Percentiles rank a stretch among this genome's conserved stretches.
Evolutionary conservation across 2,888 invertebrate species (phyloP).

Genomic region (Stictocephala bisonia): DNA sequence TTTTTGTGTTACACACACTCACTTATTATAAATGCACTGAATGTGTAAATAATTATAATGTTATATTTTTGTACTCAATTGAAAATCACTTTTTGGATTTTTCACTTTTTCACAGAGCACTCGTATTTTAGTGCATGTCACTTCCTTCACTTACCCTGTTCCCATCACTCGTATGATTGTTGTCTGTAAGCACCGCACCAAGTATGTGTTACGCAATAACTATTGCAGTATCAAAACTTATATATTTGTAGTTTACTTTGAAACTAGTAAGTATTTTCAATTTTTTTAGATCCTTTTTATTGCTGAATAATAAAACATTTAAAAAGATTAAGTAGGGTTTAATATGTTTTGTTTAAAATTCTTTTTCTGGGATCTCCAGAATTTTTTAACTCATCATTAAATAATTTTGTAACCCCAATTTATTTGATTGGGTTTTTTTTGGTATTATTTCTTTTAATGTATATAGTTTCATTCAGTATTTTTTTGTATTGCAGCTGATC

Average conservation of each 20-base stretch:
- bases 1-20: slow-evolving; percentile 53
- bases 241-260: slow-evolving; percentile 27
- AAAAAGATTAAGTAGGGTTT: no score
- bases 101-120: slow-evolving; percentile 58
- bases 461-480: no score
- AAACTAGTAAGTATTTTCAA: slow-evolving; percentile 23
- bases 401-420: no score
- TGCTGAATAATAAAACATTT: no score
- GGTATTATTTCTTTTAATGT: no score
- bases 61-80: slow-evolving; percentile 43
- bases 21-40: slow-evolving; percentile 54
- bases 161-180: slow-evolving; percentile 28
- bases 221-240: slow-evolving; percentile 8
- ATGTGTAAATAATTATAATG: slow-evolving; percentile 46
- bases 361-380: no score
- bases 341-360: no score
- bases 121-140: slow-evolving; percentile 57
- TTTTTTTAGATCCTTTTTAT: no score
- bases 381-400: no score
- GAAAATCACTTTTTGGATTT: slow-evolving; percentile 50
- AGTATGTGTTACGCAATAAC: slow-evolving; percentile 16
- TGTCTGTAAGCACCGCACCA: slow-evolving; percentile 36
- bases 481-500: no score
- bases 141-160: slow-evolving; percentile 22
- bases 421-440: no score